Evolutionary conservation across 2,797 vertebrate species (phyloP).

Genomic region (Notoglanidium macrostoma): DNA sequence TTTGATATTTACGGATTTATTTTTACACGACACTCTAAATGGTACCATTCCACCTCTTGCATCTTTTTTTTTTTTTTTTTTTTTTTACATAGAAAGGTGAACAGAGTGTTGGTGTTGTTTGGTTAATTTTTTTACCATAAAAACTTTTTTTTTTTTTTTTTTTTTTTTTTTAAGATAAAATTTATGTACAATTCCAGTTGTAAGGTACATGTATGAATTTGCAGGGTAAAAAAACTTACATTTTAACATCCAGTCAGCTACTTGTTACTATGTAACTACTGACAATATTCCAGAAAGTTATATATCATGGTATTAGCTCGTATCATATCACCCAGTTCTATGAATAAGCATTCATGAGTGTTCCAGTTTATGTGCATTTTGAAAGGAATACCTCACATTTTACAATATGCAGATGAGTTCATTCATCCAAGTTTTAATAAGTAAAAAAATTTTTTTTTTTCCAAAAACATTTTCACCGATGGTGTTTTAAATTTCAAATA

Average conservation of each 20-base stretch:
- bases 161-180: neutral
- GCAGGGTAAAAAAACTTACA: neutral
- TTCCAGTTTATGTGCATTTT: neutral
- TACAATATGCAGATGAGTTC: neutral
- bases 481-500: neutral
- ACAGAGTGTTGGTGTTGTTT: too few relatives aligned
- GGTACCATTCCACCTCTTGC: neutral
- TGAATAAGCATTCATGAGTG: neutral
- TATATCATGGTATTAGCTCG: neutral
- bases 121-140: neutral
- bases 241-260: constrained; percentile 3
- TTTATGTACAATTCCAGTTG: neutral
- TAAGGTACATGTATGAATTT: neutral
- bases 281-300: neutral
- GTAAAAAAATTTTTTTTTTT: neutral
- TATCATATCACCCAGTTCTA: too few relatives aligned
- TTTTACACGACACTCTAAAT: neutral
- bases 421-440: neutral
- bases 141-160: constrained; percentile 2
- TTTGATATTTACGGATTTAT: neutral
- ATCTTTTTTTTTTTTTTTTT: neutral
- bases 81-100: neutral
- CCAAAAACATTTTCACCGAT: neutral
- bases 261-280: constrained; percentile 33
- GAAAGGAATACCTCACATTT: neutral